These are phyloP conservation scores for Ptychoptera albimana DNA, from an alignment of 2,888 invertebrate species.

Conservation along the genomic window DNA sequence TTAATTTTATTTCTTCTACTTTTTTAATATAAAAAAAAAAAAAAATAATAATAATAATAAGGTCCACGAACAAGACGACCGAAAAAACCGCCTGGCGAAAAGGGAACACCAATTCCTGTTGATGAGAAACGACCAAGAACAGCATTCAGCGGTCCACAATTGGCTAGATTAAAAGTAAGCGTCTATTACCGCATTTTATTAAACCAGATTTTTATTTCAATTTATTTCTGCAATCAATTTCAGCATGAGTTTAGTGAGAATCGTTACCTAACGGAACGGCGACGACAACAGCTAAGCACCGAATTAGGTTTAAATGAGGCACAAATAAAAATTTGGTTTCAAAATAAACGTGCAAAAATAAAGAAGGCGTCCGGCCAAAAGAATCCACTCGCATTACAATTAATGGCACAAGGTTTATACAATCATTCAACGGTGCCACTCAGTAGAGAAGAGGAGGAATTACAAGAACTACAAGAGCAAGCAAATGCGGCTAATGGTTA, in stretches of 20 bases:
- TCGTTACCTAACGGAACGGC: slow-evolving; percentile 80
- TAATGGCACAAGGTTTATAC: slow-evolving; percentile 89
- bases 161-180: slow-evolving; percentile 65
- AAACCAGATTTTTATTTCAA: background rate
- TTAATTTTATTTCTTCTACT: slow-evolving; percentile 8
- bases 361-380: slow-evolving; percentile 80
- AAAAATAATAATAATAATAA: slow-evolving; percentile 11
- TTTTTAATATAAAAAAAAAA: slow-evolving; percentile 9
- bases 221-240: slow-evolving; percentile 9
- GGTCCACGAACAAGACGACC: slow-evolving; percentile 31
- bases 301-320: slow-evolving; percentile 89
- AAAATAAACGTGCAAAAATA: slow-evolving; percentile 92
- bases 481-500: background rate
- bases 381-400: slow-evolving; percentile 71
- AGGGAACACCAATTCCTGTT: slow-evolving; percentile 25
- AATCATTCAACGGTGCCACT: slow-evolving; percentile 70
- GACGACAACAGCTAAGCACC: slow-evolving; percentile 78
- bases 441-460: slow-evolving; percentile 57
- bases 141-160: slow-evolving; percentile 88
- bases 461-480: slow-evolving; percentile 26
- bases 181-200: background rate
- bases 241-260: slow-evolving; percentile 84
- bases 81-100: slow-evolving; percentile 28
- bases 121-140: slow-evolving; percentile 90
- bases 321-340: slow-evolving; percentile 96